Conservation (phyloP, 2,888 invertebrate genomes). For the Esperia sulphurella region DNA sequence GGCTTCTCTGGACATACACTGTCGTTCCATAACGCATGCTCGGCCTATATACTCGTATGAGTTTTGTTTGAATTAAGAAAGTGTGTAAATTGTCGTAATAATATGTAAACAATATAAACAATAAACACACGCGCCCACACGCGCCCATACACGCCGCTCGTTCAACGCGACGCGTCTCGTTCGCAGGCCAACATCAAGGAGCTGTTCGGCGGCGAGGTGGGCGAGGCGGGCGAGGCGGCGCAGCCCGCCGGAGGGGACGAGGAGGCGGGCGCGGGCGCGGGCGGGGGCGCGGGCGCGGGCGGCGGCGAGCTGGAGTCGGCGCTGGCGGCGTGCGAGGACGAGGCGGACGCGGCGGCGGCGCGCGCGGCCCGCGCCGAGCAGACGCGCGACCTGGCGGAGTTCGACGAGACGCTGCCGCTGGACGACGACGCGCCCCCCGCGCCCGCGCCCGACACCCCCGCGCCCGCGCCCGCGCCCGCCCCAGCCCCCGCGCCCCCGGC, state of each 20-base stretch:
- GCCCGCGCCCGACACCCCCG: conserved; percentile 14
- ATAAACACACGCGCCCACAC: too few species aligned
- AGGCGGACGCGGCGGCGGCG: conserved; percentile 95
- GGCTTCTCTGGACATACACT: too few species aligned
- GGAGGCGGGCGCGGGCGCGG: conserved; percentile 64
- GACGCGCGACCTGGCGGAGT: conserved; percentile 94
- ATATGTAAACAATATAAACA: too few species aligned
- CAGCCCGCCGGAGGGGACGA: conserved; percentile 82
- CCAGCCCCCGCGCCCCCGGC: conserved; percentile 16
- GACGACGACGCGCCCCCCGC: conserved; percentile 79
- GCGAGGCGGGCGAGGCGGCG: conserved; percentile 83
- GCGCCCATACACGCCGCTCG: neutral
- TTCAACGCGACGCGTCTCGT: conserved; percentile 40
- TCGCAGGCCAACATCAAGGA: conserved; percentile 91
- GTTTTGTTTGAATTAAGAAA: too few species aligned
- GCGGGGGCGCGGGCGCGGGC: conserved; percentile 55
- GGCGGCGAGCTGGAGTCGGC: conserved; percentile 85
- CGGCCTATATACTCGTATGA: too few species aligned
- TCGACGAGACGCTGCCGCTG: conserved; percentile 95
- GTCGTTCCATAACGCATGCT: too few species aligned
- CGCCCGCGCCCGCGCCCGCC: conserved; percentile 21
- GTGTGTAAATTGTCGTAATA: too few species aligned
- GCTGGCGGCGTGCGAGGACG: conserved; percentile 95
- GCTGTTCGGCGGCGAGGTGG: conserved; percentile 83
- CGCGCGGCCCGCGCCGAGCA: conserved; percentile 93